Conservation (phyloP, 2,113 vertebrate genomes). For the Eudyptes chrysolophus region DNA sequence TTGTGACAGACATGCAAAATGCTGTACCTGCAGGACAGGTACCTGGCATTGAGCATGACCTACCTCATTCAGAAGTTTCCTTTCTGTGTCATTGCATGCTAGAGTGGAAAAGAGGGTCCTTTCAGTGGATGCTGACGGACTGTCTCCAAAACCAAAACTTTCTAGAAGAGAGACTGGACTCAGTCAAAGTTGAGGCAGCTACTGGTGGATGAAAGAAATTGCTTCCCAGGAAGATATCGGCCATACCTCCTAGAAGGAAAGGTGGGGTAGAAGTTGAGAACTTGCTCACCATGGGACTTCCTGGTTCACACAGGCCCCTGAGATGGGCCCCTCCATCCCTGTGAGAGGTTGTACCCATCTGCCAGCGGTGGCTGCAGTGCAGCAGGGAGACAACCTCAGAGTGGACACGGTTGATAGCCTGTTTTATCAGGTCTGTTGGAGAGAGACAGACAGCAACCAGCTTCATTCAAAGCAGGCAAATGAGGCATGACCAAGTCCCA, state of each 20-base stretch:
- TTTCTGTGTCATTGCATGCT: background rate
- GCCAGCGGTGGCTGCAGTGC: background rate
- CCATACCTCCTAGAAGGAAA: background rate
- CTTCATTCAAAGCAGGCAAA: background rate
- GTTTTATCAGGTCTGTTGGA: background rate
- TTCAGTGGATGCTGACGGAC: background rate
- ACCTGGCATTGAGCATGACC: background rate
- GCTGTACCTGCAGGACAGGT: background rate
- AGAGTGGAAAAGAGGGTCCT: background rate
- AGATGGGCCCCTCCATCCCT: too few relatives aligned
- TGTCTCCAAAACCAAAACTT: background rate
- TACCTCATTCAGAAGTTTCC: background rate
- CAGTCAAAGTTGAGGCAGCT: background rate
- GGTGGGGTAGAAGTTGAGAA: background rate
- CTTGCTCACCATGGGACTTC: fast-evolving
- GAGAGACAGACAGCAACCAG: background rate
- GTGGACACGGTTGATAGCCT: fast-evolving
- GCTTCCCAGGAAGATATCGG: background rate
- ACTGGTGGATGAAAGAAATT: background rate
- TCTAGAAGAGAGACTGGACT: background rate
- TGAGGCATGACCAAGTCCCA: background rate
- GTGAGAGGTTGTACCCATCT: background rate
- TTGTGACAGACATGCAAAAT: background rate
- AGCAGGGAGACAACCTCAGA: fast-evolving
- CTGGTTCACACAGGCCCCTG: background rate